Percentiles rank a stretch among this genome's conserved stretches.
Evolutionary conservation across 2,113 vertebrate genomes (phyloP).

Genomic region (Prolemur simus): DNA sequence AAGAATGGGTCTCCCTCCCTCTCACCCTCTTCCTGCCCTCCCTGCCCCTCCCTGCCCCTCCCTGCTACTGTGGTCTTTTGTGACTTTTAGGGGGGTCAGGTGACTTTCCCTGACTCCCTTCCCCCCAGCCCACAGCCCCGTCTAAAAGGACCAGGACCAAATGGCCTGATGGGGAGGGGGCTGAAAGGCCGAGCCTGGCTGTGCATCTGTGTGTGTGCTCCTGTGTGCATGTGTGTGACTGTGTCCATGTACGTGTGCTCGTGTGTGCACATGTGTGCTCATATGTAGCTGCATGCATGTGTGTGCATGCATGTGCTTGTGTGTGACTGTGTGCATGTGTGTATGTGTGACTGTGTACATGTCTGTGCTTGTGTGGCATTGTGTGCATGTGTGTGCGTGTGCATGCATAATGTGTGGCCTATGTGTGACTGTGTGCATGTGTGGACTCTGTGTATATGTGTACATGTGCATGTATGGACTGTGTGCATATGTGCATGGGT

Average conservation of each 20-base stretch:
- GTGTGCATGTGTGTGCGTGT: neutral
- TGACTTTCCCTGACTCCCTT: neutral
- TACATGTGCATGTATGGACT: neutral
- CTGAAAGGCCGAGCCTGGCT: accelerated
- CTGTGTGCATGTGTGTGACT: neutral
- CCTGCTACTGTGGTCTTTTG: neutral
- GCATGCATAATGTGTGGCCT: too few species aligned
- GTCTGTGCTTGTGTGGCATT: neutral
- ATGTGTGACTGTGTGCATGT: neutral
- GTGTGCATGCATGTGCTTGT: neutral
- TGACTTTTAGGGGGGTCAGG: neutral
- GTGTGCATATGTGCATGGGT: neutral
- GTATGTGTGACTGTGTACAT: neutral
- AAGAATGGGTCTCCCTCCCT: accelerated
- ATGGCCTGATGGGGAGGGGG: too few species aligned
- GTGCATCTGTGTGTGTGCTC: neutral
- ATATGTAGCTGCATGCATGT: neutral
- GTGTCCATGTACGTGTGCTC: too few species aligned
- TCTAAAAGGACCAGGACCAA: neutral
- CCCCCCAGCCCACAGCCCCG: neutral
- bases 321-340: neutral
- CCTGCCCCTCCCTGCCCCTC: neutral
- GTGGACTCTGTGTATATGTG: accelerated
- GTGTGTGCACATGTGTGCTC: too few species aligned
- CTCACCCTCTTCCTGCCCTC: too few species aligned